Base-by-base conservation (phyloP, 2,888 invertebrate genomes). In the Microplitis deprimator region DNA sequence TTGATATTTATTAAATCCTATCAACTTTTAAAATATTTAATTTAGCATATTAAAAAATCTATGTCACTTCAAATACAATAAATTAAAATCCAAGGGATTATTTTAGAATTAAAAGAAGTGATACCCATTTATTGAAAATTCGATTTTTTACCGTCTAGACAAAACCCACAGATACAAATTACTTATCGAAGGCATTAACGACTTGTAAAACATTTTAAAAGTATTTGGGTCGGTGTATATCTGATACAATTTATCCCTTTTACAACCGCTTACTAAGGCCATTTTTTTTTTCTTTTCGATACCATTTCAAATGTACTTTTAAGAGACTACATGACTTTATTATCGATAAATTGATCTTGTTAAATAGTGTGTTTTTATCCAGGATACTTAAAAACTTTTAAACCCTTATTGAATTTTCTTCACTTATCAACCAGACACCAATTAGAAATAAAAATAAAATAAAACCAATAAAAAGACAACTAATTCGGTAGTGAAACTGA, bases 341-440 rank as follows among this genome's bases (percentile, higher is more conserved):
- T 89, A 89, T 89, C 88, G 89, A 88, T 83, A 86, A 89, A 89
- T 89, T 89, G 89, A 89, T 89, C 87, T 88, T 86, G 89, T 88
- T 88, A 88, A 84, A 82, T 62, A 74, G 68, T 50, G 50, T 10
- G 50, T 50, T 29, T 29, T 67, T 73, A 71, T 41, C 76, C 76
- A 73, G 81, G 79, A 75, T 65, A 61, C 73, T 81, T 78, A 80
- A 29, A 29, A 29, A 29, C 29, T 29, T 29, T 29, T 4, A 29
- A 29, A 29, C 29, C 29, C 29, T 29, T 29, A 29, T 29, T 29
- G 29, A 29, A 29, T 29, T 29, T 29, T 4, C 3, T 29, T 29
- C 29, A 29, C 29, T 29, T 29, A 29, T 29, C 29, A 29, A 29
- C 29, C 3, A 29, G 13, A 13, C 50, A 3, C 50, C 50, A 50